phyloP scores from a whole-genome alignment of 2,113 vertebrate species.

The Limnothrissa miodon region DNA sequence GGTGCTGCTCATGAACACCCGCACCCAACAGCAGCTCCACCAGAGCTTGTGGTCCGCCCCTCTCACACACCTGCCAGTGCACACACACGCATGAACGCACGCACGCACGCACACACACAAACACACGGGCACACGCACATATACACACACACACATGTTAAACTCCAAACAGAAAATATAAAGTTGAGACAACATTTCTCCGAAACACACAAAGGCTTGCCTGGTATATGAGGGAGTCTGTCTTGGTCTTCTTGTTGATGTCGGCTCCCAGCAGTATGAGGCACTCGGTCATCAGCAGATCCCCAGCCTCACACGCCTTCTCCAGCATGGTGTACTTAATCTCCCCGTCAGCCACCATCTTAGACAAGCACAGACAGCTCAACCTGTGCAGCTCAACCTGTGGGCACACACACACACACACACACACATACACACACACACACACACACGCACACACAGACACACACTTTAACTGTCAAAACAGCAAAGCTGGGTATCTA shows the following conservation, averaged over 20 bases:
- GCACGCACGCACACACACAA: slow-evolving; percentile 14
- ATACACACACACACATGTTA: neutral
- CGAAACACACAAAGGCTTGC: slow-evolving; percentile 56
- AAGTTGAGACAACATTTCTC: too few species aligned
- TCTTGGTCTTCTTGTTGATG: slow-evolving; percentile 80
- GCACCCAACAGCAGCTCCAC: slow-evolving; percentile 83
- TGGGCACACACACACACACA: slow-evolving; percentile 43
- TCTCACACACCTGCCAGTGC: slow-evolving; percentile 76
- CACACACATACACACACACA: slow-evolving; percentile 21
- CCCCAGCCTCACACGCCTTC: slow-evolving; percentile 81
- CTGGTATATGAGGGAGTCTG: slow-evolving; percentile 86
- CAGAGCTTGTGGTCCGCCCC: slow-evolving; percentile 80
- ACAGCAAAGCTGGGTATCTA: neutral
- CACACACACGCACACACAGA: neutral
- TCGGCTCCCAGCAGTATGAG: slow-evolving; percentile 87
- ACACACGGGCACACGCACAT: neutral
- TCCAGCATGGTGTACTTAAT: slow-evolving; percentile 83
- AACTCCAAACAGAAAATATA: too few species aligned
- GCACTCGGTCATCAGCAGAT: slow-evolving; percentile 83
- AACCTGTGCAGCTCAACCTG: slow-evolving; percentile 81
- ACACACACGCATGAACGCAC: neutral
- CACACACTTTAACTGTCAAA: neutral
- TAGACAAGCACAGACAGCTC: slow-evolving; percentile 85
- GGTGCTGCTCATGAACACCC: slow-evolving; percentile 85
- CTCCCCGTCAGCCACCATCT: slow-evolving; percentile 77